These are phyloP conservation scores for Eugnorisma glareosa DNA, from an alignment of 2,888 invertebrate species.

Conservation along the genomic window DNA sequence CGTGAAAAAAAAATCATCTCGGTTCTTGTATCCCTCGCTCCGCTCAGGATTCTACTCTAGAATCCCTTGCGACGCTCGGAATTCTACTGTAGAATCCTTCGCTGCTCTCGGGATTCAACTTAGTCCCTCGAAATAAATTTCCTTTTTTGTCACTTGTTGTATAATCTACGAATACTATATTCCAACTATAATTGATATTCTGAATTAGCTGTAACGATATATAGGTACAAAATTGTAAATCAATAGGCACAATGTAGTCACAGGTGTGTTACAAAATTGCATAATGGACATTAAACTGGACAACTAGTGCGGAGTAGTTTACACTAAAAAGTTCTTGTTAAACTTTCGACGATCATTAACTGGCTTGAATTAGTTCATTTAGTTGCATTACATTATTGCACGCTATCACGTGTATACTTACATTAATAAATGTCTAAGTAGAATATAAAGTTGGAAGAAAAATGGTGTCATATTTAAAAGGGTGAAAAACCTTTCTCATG, in stretches of 20 bases:
- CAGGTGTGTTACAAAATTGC: constrained; percentile 30
- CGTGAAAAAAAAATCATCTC: no score
- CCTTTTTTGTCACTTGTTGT: no score
- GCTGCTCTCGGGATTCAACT: no score
- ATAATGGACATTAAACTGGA: constrained; percentile 8
- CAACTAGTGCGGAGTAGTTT: neutral
- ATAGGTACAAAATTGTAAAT: neutral
- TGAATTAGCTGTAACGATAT: neutral
- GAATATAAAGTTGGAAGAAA: neutral
- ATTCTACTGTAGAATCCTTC: no score
- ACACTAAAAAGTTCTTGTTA: constrained; percentile 8
- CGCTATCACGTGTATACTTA: neutral
- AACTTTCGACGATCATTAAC: constrained; percentile 3
- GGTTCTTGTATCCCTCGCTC: no score
- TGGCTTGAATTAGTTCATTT: constrained; percentile 6
- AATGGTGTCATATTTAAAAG: neutral
- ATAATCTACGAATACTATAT: no score
- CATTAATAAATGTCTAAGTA: neutral
- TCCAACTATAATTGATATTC: no score
- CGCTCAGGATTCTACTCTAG: no score
- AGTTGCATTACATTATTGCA: neutral
- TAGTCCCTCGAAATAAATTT: no score
- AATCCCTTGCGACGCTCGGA: no score
- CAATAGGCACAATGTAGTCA: neutral
- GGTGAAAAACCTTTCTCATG: neutral